Evolutionary conservation across 1,140 invertebrate genomes (phyloP).

Genomic region (Plodia interpunctella): DNA sequence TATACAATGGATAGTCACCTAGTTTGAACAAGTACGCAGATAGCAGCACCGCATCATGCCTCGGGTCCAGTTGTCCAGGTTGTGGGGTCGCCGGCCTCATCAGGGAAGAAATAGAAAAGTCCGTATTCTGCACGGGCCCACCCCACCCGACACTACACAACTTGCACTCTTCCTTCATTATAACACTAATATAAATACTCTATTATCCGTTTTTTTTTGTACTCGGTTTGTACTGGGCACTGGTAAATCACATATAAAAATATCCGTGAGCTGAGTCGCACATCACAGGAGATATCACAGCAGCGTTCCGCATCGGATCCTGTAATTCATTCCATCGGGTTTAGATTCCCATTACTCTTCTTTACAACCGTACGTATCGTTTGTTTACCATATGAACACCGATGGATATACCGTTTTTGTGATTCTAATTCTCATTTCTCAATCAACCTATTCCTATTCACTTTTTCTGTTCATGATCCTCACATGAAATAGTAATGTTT

Average conservation of each 20-base stretch:
- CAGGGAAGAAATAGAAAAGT: conserved; percentile 72
- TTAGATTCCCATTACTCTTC: neutral
- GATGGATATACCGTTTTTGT: too few species aligned
- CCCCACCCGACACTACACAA: conserved; percentile 68
- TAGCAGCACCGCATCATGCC: conserved; percentile 68
- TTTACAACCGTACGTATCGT: conserved; percentile 2
- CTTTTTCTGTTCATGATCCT: too few species aligned
- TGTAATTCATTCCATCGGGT: conserved; percentile 37
- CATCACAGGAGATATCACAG: conserved; percentile 75
- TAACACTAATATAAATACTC: conserved; percentile 64
- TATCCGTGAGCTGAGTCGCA: conserved; percentile 61
- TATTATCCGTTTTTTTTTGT: conserved; percentile 74
- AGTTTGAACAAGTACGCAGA: conserved; percentile 75
- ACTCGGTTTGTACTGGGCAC: conserved; percentile 76
- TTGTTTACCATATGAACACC: conserved; percentile 11
- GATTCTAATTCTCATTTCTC: too few species aligned
- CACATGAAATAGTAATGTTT: too few species aligned
- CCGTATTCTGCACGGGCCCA: conserved; percentile 48
- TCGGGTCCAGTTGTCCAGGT: conserved; percentile 47
- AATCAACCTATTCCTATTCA: too few species aligned
- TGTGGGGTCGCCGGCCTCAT: conserved; percentile 60
- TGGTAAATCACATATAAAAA: conserved; percentile 76
- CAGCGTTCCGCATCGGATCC: conserved; percentile 53
- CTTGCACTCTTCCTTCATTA: conserved; percentile 74
- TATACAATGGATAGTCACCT: conserved; percentile 75